phyloP scores from a whole-genome alignment of 2,797 vertebrate genomes.

The Tapera naevia region DNA sequence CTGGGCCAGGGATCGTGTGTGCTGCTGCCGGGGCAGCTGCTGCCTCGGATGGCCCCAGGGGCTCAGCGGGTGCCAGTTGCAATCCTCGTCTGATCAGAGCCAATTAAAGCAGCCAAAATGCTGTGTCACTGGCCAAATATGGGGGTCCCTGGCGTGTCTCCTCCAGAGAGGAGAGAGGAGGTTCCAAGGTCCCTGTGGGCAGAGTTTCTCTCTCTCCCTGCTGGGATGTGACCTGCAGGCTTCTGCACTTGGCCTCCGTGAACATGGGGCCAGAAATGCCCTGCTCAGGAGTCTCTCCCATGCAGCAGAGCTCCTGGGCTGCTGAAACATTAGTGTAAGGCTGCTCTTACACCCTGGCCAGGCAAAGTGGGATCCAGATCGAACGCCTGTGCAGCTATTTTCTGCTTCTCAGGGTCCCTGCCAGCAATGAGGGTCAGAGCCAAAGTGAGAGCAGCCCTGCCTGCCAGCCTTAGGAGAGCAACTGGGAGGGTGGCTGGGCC shows the following conservation, averaged over 20 bases:
- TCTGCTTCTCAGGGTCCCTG: neutral
- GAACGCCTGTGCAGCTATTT: neutral
- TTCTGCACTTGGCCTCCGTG: neutral
- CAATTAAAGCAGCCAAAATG: slow-evolving; percentile 5
- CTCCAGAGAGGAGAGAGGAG: neutral
- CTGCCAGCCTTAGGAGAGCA: neutral
- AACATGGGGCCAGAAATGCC: neutral
- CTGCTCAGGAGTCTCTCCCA: neutral
- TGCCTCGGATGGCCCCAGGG: neutral
- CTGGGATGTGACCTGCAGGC: neutral
- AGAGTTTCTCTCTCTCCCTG: neutral
- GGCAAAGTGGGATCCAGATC: neutral
- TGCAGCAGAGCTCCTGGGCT: fast-evolving
- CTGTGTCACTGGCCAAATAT: slow-evolving; percentile 59
- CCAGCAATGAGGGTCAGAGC: neutral
- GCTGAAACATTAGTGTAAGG: neutral
- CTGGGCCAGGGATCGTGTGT: neutral
- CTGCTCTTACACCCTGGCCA: neutral
- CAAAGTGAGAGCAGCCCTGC: neutral
- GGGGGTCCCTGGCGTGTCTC: neutral
- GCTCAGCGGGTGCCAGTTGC: slow-evolving; percentile 13
- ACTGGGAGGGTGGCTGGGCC: neutral
- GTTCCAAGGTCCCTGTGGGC: neutral
- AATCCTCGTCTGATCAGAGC: neutral
- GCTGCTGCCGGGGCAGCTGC: slow-evolving; percentile 22